A percentile compares a stretch with the other conserved stretches of the same genome.
phyloP scores from a whole-genome alignment of 2,797 vertebrate species.

The Chromobotia macracanthus region DNA sequence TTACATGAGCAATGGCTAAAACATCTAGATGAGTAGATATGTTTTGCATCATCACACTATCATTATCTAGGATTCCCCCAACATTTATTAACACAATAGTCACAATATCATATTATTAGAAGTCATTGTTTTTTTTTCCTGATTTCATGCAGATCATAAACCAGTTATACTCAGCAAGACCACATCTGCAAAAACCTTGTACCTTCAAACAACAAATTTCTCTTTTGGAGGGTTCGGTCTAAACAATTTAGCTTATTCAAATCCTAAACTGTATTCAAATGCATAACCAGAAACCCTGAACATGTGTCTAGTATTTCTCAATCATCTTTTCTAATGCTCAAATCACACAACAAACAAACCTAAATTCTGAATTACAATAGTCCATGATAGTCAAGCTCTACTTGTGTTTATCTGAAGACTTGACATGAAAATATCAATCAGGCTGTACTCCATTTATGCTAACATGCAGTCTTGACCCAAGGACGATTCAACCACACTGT shows the following conservation, averaged over 20 bases:
- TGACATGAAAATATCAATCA: neutral
- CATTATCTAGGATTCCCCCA: no score
- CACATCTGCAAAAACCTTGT: neutral
- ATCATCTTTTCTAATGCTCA: neutral
- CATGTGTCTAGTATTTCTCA: neutral
- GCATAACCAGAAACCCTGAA: neutral
- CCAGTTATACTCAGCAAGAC: neutral
- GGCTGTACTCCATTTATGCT: no score
- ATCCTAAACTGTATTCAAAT: constrained; percentile 27
- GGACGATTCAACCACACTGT: no score
- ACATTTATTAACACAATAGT: no score
- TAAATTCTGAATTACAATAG: neutral
- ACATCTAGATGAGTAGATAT: neutral
- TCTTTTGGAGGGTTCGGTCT: neutral
- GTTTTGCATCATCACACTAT: neutral
- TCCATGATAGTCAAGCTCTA: neutral
- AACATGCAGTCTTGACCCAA: no score
- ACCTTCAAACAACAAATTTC: constrained; percentile 2
- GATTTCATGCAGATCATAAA: neutral
- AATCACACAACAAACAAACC: neutral
- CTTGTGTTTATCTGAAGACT: no score
- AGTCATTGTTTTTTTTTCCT: neutral
- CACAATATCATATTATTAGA: no score
- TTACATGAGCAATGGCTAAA: constrained; percentile 14
- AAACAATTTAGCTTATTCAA: constrained; percentile 23